phyloP scores from a whole-genome alignment of 2,113 vertebrate species.

The Myxocyprinus asiaticus region DNA sequence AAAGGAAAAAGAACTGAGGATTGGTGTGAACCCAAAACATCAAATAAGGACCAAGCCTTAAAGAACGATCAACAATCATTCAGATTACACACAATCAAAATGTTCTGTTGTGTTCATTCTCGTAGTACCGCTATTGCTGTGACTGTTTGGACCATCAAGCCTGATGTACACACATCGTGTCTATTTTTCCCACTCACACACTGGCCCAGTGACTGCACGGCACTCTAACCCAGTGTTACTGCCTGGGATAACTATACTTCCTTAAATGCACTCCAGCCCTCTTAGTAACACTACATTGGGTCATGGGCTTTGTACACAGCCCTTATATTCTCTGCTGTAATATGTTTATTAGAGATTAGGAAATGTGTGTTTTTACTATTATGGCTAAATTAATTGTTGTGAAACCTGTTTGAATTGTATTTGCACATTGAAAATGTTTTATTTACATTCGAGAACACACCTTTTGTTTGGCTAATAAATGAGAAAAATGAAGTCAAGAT shows the following conservation, averaged over 20 bases:
- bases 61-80: background rate
- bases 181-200: background rate
- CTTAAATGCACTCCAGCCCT: conserved; percentile 20
- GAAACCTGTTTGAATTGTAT: conserved; percentile 66
- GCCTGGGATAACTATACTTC: conserved; percentile 21
- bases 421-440: conserved; percentile 75
- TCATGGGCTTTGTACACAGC: conserved; percentile 19
- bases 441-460: conserved; percentile 75
- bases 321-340: conserved; percentile 44
- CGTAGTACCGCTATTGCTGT: conserved; percentile 2
- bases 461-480: conserved; percentile 67
- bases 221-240: conserved; percentile 3
- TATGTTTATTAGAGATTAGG: conserved; percentile 34
- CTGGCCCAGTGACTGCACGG: background rate
- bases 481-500: conserved; percentile 45
- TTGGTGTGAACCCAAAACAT: background rate
- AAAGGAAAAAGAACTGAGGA: background rate
- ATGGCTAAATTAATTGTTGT: conserved; percentile 58
- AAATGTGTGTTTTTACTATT: conserved; percentile 37
- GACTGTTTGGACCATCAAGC: conserved; percentile 5
- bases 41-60: background rate
- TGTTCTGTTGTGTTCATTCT: background rate
- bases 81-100: background rate
- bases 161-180: background rate
- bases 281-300: conserved; percentile 19